Evolutionary conservation across 92 coral and sea anemone genomes (phyloP).

Genomic region (Phenganax stokvisi): DNA sequence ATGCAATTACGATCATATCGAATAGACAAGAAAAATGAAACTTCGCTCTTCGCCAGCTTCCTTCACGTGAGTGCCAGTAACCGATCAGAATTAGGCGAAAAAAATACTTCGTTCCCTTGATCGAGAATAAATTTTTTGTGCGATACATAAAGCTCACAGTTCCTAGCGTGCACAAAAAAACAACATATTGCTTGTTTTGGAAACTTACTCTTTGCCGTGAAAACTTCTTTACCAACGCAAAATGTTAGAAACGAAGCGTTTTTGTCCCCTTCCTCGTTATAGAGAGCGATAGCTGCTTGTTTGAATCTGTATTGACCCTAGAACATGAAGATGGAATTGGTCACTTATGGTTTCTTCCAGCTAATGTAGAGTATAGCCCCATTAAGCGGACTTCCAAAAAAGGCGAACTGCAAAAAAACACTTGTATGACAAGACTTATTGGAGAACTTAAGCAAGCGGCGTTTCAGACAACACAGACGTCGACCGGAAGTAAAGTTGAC

Average conservation of each 20-base stretch:
- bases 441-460: no score
- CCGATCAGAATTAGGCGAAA: not conserved
- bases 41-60: not conserved
- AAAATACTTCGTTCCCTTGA: not conserved
- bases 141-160: not conserved
- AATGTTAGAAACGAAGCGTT: slow-evolving; percentile 19
- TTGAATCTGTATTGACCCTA: slow-evolving; percentile 93
- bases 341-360: not conserved
- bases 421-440: no score
- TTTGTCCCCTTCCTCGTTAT: slow-evolving; percentile 52
- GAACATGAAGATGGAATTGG: not conserved
- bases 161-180: not conserved
- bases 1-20: not conserved
- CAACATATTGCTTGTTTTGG: slow-evolving; percentile 54
- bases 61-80: not conserved
- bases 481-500: no score
- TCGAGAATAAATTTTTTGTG: not conserved
- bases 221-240: slow-evolving; percentile 7
- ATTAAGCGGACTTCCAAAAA: no score
- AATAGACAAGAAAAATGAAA: no score
- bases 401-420: no score
- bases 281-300: slow-evolving; percentile 69
- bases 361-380: no score
- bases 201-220: slow-evolving; percentile 4
- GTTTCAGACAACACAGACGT: no score